Percentiles rank a stretch among this genome's conserved stretches.
Evolutionary conservation across 2,113 vertebrate species (phyloP).

Genomic region (Muntiacus muntjak): DNA sequence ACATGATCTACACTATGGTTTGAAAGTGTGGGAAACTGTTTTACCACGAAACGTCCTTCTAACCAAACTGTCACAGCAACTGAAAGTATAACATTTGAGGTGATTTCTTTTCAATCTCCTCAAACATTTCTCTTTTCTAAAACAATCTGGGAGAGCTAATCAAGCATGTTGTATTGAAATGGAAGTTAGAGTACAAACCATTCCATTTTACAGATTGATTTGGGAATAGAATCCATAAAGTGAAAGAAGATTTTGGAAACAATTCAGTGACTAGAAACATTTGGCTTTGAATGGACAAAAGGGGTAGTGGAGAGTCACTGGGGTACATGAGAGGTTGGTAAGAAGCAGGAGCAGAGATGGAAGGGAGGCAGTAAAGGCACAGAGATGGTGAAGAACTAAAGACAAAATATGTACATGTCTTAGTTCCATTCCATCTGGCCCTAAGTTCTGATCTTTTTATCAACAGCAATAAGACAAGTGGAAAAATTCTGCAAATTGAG

Average conservation of each 20-base stretch:
- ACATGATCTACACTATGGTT: neutral
- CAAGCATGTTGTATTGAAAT: neutral
- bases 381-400: neutral
- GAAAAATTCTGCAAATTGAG: neutral
- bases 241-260: neutral
- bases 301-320: neutral
- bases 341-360: neutral
- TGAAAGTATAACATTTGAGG: neutral
- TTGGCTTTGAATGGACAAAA: neutral
- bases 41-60: neutral
- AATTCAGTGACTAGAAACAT: neutral
- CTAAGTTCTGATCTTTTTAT: neutral
- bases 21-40: neutral
- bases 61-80: neutral
- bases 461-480: neutral
- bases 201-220: neutral
- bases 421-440: accelerated
- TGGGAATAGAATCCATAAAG: neutral
- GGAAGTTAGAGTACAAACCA: neutral
- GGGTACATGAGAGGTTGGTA: neutral
- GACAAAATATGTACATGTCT: neutral
- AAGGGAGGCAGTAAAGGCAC: neutral
- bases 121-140: neutral
- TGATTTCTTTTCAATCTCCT: neutral
- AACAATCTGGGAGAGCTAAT: neutral